Percentiles rank a stretch among this genome's conserved stretches.
Evolutionary conservation across 2,113 vertebrate genomes (phyloP).

Genomic region (Cryptomyrus ogoouensis): DNA sequence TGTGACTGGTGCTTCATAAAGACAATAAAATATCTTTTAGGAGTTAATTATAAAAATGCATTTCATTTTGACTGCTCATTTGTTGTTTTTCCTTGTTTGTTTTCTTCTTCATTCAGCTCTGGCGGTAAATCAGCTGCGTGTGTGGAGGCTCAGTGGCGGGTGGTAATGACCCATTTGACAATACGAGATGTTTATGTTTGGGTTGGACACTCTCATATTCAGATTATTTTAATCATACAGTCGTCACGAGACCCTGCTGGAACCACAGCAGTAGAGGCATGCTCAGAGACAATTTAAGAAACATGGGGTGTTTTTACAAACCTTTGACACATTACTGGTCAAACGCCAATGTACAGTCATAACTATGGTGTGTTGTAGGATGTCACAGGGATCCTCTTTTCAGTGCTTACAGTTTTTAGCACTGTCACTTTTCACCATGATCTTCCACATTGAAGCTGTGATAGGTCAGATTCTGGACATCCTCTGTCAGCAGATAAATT

Average conservation of each 20-base stretch:
- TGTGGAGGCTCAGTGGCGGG: background rate
- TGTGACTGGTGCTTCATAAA: background rate
- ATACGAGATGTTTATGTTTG: background rate
- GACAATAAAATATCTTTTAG: background rate
- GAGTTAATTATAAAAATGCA: background rate
- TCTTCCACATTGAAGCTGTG: background rate
- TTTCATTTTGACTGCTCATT: conserved; percentile 11
- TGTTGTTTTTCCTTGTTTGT: background rate
- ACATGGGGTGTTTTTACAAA: background rate
- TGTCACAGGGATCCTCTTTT: background rate
- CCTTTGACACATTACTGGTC: background rate
- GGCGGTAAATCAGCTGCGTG: background rate
- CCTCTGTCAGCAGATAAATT: background rate
- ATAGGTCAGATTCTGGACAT: background rate
- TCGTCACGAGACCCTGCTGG: background rate
- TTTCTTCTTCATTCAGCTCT: background rate
- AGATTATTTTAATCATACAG: background rate
- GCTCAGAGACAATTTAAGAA: background rate
- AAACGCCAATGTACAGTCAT: background rate
- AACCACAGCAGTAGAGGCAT: background rate
- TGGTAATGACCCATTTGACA: conserved; percentile 7
- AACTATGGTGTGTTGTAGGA: background rate
- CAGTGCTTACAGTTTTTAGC: background rate
- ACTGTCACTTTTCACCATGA: background rate
- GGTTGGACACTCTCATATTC: background rate